These are phyloP conservation scores for Isoperla grammatica DNA, from an alignment of 2,888 invertebrate genomes.

Conservation along the genomic window DNA sequence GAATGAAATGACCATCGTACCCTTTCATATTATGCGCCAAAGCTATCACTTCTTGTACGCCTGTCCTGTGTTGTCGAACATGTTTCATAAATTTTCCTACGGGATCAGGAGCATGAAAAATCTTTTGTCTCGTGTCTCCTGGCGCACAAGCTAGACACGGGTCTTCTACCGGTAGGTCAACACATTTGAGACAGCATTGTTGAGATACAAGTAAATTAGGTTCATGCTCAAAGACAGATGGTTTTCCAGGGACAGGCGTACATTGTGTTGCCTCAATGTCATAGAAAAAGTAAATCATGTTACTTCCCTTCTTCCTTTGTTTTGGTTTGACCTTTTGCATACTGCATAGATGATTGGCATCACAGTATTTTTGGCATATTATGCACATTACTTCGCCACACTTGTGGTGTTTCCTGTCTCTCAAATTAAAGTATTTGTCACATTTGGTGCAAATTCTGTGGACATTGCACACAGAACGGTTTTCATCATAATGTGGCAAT, in stretches of 20 bases:
- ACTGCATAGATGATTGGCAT: neutral
- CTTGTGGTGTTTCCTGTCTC: neutral
- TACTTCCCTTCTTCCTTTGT: neutral
- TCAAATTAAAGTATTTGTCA: too few species aligned
- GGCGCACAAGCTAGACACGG: neutral
- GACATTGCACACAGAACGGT: too few species aligned
- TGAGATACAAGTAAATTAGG: neutral
- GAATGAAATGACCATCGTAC: slow-evolving; percentile 2
- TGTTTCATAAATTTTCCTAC: neutral
- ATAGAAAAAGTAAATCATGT: neutral
- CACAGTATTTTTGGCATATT: neutral
- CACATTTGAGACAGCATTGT: neutral
- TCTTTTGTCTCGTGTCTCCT: neutral
- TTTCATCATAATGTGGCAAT: neutral
- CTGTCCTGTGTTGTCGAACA: neutral
- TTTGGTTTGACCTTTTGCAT: neutral
- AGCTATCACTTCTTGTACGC: neutral
- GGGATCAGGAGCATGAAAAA: neutral
- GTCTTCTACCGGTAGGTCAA: neutral
- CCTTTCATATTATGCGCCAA: slow-evolving; percentile 14
- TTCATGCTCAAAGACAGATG: neutral
- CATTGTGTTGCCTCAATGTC: slow-evolving; percentile 6
- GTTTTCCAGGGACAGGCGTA: neutral
- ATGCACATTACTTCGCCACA: neutral
- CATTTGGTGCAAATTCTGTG: neutral